phyloP scores from a whole-genome alignment of 64 coral and sea anemone genomes.

The Stichodactyla helianthus region DNA sequence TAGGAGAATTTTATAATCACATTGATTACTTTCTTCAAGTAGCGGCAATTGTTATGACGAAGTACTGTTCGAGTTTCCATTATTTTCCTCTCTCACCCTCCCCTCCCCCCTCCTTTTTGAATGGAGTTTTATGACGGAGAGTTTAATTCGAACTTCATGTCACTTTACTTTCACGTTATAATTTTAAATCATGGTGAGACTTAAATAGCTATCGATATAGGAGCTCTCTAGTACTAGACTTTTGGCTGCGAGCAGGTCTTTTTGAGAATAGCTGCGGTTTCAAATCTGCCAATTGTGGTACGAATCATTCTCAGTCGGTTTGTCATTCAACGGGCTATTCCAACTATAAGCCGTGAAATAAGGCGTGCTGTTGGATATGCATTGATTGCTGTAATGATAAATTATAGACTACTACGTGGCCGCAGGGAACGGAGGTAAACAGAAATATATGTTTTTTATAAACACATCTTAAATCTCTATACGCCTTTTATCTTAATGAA shows the following conservation, averaged over 20 bases:
- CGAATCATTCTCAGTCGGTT: neutral
- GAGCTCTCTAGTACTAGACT: neutral
- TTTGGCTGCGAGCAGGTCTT: neutral
- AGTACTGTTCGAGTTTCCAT: neutral
- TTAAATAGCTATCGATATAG: neutral
- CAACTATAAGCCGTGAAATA: neutral
- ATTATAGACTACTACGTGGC: no score
- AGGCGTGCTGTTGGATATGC: no score
- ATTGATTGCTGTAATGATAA: no score
- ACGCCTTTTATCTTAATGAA: neutral
- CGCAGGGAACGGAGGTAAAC: no score
- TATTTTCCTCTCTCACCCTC: neutral
- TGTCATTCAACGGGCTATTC: neutral
- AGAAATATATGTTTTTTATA: no score
- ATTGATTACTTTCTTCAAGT: neutral
- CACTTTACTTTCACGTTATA: neutral
- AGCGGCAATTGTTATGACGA: neutral
- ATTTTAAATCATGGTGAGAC: neutral
- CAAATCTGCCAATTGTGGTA: neutral
- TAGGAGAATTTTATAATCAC: neutral
- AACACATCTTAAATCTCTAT: neutral
- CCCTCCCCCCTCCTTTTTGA: neutral
- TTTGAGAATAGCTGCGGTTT: neutral
- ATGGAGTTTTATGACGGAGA: neutral
- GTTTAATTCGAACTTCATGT: neutral